Conservation (phyloP, 2,797 vertebrate genomes). For the Phoebastria nigripes region DNA sequence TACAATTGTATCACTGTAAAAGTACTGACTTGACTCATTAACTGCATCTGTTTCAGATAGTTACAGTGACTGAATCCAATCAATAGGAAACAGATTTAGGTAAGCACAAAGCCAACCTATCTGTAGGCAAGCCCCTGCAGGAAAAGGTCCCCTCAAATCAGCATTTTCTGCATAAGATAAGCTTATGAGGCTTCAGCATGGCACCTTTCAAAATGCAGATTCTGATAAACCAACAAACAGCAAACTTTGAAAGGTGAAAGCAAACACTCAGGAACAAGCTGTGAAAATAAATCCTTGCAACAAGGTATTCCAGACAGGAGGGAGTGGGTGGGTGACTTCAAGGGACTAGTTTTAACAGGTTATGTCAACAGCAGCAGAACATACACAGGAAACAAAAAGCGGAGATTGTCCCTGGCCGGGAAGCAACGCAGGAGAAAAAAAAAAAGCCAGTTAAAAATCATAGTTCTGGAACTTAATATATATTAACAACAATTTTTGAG, state of each 20-base stretch:
- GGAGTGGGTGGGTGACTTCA: constrained; percentile 4
- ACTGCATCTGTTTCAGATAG: neutral
- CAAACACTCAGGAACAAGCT: constrained; percentile 33
- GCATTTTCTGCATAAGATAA: constrained; percentile 2
- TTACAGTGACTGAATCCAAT: neutral
- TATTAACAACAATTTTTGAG: neutral
- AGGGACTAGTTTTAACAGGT: constrained; percentile 53
- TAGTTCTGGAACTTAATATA: neutral
- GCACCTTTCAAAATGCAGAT: constrained; percentile 4
- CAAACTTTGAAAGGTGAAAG: constrained; percentile 13
- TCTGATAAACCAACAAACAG: constrained; percentile 7
- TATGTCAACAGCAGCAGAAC: constrained; percentile 45
- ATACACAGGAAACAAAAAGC: constrained; percentile 1
- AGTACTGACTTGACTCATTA: neutral
- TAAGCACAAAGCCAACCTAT: neutral
- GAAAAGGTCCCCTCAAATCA: neutral
- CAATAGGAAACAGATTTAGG: constrained; percentile 12
- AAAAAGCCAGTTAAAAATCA: neutral
- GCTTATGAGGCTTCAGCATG: neutral
- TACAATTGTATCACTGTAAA: neutral
- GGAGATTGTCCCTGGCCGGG: neutral
- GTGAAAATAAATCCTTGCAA: constrained; percentile 40
- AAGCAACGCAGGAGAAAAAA: neutral
- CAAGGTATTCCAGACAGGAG: neutral
- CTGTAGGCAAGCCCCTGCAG: neutral